A percentile compares a stretch with the other conserved stretches of the same genome.
These are phyloP conservation scores for Lagodon rhomboides DNA, from an alignment of 2,797 vertebrate species.

Conservation along the genomic window DNA sequence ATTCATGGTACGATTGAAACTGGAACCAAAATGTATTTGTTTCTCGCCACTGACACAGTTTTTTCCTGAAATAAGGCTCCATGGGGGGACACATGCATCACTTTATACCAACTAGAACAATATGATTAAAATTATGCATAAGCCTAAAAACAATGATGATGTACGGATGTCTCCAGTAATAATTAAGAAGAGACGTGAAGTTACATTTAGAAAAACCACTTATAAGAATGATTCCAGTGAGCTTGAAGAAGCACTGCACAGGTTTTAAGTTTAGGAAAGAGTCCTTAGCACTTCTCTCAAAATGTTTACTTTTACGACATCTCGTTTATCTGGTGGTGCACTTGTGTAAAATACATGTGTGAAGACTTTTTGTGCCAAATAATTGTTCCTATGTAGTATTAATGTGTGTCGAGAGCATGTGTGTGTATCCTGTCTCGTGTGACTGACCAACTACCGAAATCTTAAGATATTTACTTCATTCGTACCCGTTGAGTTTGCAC, in stretches of 20 bases:
- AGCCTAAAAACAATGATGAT: neutral
- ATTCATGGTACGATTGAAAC: too few species aligned
- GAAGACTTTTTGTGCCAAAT: slow-evolving; percentile 72
- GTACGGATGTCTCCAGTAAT: neutral
- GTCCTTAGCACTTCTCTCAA: slow-evolving; percentile 17
- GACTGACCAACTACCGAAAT: slow-evolving; percentile 43
- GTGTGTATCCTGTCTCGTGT: slow-evolving; percentile 31
- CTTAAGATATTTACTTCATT: slow-evolving; percentile 31
- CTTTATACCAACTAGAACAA: neutral
- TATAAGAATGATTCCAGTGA: neutral
- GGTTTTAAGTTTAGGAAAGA: slow-evolving; percentile 15
- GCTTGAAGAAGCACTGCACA: neutral
- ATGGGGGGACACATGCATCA: too few species aligned
- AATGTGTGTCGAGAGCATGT: slow-evolving; percentile 35
- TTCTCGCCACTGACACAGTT: too few species aligned
- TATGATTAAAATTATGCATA: slow-evolving; percentile 1
- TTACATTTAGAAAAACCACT: neutral
- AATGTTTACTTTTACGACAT: slow-evolving; percentile 42
- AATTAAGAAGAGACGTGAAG: neutral
- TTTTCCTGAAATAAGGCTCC: too few species aligned
- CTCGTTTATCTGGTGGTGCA: slow-evolving; percentile 19
- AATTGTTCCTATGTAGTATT: slow-evolving; percentile 36
- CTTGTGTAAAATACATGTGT: slow-evolving; percentile 35
- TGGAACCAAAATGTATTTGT: too few species aligned
- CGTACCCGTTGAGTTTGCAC: slow-evolving; percentile 30